Conservation (phyloP, 2,888 invertebrate genomes). For the Cyrtodaria siliqua region DNA sequence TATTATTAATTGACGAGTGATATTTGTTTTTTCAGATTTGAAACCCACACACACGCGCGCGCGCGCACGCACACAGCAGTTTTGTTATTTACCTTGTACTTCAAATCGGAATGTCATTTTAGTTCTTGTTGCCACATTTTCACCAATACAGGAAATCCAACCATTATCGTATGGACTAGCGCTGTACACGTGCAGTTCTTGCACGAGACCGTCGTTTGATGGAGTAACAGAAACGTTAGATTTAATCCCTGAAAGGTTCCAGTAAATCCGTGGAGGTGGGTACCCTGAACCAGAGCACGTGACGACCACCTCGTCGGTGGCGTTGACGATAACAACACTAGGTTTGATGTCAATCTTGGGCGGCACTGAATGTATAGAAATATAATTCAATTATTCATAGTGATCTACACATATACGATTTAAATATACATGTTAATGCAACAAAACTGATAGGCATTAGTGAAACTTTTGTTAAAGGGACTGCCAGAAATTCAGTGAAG, state of each 20-base stretch:
- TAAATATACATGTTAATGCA: too few relatives aligned
- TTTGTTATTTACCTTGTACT: constrained; percentile 68
- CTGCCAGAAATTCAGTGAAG: not conserved
- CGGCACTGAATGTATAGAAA: constrained; percentile 48
- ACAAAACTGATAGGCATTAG: too few relatives aligned
- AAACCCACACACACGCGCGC: too few relatives aligned
- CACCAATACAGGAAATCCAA: constrained; percentile 61
- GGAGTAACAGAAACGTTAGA: constrained; percentile 45
- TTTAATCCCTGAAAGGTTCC: constrained; percentile 55
- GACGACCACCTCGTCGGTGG: constrained; percentile 36
- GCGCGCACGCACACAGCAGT: too few relatives aligned
- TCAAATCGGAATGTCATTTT: constrained; percentile 40
- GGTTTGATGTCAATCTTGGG: constrained; percentile 54
- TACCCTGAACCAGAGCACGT: constrained; percentile 57
- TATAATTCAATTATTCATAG: not conserved
- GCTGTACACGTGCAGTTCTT: constrained; percentile 52
- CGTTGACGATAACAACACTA: constrained; percentile 42
- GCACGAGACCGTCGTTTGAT: constrained; percentile 30
- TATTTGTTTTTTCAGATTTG: too few relatives aligned
- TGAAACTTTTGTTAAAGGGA: too few relatives aligned
- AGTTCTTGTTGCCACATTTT: constrained; percentile 58
- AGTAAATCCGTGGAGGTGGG: constrained; percentile 58
- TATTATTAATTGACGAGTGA: too few relatives aligned
- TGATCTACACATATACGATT: too few relatives aligned
- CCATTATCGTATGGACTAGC: constrained; percentile 64